A percentile compares a stretch with the other conserved stretches of the same genome.
Evolutionary conservation across 2,888 invertebrate species (phyloP).

Genomic region (Ethmia dodecea): DNA sequence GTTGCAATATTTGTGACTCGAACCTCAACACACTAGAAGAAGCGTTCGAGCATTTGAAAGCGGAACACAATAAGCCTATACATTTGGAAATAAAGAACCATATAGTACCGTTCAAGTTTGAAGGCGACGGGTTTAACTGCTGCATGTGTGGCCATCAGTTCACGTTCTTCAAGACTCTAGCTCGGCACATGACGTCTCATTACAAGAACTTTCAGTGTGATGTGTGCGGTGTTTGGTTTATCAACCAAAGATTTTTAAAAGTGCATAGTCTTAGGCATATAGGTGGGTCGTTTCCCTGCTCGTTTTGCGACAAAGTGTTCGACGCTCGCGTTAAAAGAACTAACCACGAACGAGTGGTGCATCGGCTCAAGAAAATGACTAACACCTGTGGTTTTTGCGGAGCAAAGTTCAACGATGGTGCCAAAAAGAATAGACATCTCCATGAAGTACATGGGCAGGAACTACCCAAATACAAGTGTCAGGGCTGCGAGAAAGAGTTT

Average conservation of each 20-base stretch:
- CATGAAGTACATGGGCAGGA: constrained; percentile 21
- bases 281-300: constrained; percentile 35
- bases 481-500: constrained; percentile 6
- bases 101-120: constrained; percentile 41
- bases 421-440: constrained; percentile 30
- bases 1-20: constrained; percentile 9
- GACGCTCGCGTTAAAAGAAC: constrained; percentile 46
- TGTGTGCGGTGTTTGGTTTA: constrained; percentile 30
- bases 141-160: constrained; percentile 22
- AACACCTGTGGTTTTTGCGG: background rate
- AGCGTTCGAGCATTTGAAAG: constrained; percentile 15
- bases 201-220: constrained; percentile 36
- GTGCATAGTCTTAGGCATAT: constrained; percentile 27
- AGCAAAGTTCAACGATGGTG: constrained; percentile 30
- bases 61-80: constrained; percentile 23
- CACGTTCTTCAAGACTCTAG: constrained; percentile 19
- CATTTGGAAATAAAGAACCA: constrained; percentile 29
- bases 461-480: background rate
- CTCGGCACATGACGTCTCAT: constrained; percentile 40
- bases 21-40: constrained; percentile 7
- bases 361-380: background rate
- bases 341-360: constrained; percentile 36
- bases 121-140: constrained; percentile 20
- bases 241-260: constrained; percentile 24
- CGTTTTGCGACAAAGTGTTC: constrained; percentile 49